phyloP scores from a whole-genome alignment of 1,140 invertebrate genomes.

The Scaptomyza montana region DNA sequence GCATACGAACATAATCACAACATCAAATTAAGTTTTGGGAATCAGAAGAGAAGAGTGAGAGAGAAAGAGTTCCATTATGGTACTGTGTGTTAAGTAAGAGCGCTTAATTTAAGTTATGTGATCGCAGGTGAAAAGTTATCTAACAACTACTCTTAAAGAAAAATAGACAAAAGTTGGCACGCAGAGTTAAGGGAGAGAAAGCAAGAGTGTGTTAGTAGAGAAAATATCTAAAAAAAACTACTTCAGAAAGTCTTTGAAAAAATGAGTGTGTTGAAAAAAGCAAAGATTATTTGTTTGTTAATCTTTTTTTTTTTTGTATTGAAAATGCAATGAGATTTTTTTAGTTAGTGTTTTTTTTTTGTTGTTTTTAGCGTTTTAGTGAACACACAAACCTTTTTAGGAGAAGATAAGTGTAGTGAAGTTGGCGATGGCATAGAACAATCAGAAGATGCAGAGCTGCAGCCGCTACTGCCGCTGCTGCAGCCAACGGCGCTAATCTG shows the following conservation, averaged over 20 bases:
- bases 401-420: constrained; percentile 84
- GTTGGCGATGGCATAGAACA: constrained; percentile 84
- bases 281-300: constrained; percentile 40
- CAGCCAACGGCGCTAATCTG: constrained; percentile 41
- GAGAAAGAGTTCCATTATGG: constrained; percentile 11
- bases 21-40: constrained; percentile 50
- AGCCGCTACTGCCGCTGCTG: constrained; percentile 78
- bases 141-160: background rate
- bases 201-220: background rate
- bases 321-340: constrained; percentile 29
- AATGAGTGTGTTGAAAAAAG: constrained; percentile 47
- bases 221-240: constrained; percentile 28
- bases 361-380: constrained; percentile 63
- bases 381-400: constrained; percentile 84
- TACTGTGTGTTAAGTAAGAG: constrained; percentile 37
- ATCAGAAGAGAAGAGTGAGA: constrained; percentile 34
- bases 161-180: background rate
- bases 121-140: background rate
- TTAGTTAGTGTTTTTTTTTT: constrained; percentile 34
- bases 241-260: constrained; percentile 11
- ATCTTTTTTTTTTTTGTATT: constrained; percentile 11
- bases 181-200: constrained; percentile 12
- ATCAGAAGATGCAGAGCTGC: constrained; percentile 84
- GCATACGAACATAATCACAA: constrained; percentile 34
- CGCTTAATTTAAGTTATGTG: constrained; percentile 16